Percentiles rank a stretch among this genome's conserved stretches.
Conservation (phyloP, 2,888 invertebrate genomes). For the Silvanus unidentatus region DNA sequence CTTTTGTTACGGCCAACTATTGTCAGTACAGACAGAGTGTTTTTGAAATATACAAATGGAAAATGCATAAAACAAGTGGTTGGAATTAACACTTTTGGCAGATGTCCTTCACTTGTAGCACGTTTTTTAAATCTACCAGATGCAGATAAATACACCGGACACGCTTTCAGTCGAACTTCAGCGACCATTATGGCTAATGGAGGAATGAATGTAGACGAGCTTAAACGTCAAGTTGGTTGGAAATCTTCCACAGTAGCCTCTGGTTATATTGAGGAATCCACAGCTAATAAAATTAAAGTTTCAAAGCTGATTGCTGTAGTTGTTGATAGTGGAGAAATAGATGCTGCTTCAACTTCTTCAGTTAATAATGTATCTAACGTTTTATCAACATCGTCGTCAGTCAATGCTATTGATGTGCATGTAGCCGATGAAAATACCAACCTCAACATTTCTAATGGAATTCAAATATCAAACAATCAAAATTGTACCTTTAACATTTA, state of each 20-base stretch:
- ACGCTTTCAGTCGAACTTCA: conserved; percentile 12
- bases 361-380: too few relatives aligned
- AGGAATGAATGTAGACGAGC: background rate
- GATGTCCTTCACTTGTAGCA: conserved; percentile 11
- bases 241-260: background rate
- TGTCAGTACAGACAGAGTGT: too few relatives aligned
- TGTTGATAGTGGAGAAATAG: too few relatives aligned
- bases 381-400: too few relatives aligned
- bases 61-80: conserved; percentile 16
- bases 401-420: too few relatives aligned
- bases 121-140: conserved; percentile 11
- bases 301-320: too few relatives aligned
- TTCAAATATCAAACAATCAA: too few relatives aligned
- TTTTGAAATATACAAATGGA: conserved; percentile 2
- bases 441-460: too few relatives aligned
- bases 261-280: background rate
- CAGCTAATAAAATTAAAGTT: background rate
- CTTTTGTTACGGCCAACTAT: too few relatives aligned
- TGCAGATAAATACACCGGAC: conserved; percentile 13
- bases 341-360: too few relatives aligned
- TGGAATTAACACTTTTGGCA: conserved; percentile 15
- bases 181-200: conserved; percentile 12
- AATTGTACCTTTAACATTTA: too few relatives aligned
- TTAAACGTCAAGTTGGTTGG: background rate
- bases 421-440: too few relatives aligned